Base-by-base conservation (phyloP, 23 tunicate species). In the Phallusia fumigata region DNA sequence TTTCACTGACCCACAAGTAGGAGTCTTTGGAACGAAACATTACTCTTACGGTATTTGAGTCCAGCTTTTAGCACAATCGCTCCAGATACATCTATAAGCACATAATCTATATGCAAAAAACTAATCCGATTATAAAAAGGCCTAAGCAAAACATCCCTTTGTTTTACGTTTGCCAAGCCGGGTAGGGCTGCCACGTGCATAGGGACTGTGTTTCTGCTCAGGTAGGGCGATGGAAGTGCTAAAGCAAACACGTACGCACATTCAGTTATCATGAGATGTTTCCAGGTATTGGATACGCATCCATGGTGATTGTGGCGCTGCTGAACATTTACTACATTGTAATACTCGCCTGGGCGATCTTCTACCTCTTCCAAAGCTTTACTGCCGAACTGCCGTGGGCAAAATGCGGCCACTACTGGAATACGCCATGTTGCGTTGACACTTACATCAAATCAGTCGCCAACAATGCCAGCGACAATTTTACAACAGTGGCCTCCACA, bases 241-340 rank as follows among this genome's bases (percentile, higher is more conserved):
- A 5, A 40, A 3, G 64, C 81, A 30, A 33, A 78, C 22, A 24
- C 75, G n/a, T n/a, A n/a, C n/a, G 72, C 80, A 33, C 35, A 49
- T 51, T 36, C 79, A 65, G 90, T 74, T 82, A 88, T 53, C 79
- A 86, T 84, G 53, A 84, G 33, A 69, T 84, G 80, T 85, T 90
- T 86, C 89, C 95, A 94, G 99, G 99, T 73, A 97, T 97, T 86
- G 99, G 99, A 78, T 92, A 97, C 81, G 97, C 97, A 19, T 97
- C 99, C 80, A 97, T 97, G 93, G 99, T 93, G 84, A 85, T 96
- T 81, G 95, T 91, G 36, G 80, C 91, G 24, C 91, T 96, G 35
- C 96, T 96, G 93, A 96, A 96, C 93, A 91, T 96, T 73, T 96
- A 96, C 99, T 96, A 96, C 96, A 90, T 96, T 84, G 93, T 96